Conservation (phyloP, 2,113 vertebrate species). For the Pollachius pollachius region DNA sequence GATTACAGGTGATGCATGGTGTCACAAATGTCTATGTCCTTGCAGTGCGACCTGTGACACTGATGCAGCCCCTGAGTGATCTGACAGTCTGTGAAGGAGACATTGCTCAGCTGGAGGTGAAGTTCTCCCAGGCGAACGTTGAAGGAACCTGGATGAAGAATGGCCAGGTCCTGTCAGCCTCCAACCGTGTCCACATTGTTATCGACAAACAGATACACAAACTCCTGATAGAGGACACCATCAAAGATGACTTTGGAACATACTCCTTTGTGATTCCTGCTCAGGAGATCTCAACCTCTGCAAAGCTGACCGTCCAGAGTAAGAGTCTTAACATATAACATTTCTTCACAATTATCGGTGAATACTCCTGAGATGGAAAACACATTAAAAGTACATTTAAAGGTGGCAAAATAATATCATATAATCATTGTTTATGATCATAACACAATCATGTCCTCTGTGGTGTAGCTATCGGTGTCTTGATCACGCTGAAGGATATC, state of each 20-base stretch:
- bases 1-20: too few relatives aligned
- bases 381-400: background rate
- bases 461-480: conserved; percentile 83
- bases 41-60: conserved; percentile 87
- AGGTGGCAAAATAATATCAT: background rate
- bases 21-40: conserved; percentile 5
- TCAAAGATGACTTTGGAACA: conserved; percentile 81
- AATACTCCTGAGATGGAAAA: background rate
- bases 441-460: conserved; percentile 7
- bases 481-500: conserved; percentile 85
- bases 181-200: conserved; percentile 85
- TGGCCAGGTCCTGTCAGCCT: conserved; percentile 79
- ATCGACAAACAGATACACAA: conserved; percentile 90
- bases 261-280: conserved; percentile 87
- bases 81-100: conserved; percentile 95
- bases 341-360: background rate
- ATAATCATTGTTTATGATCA: too few relatives aligned
- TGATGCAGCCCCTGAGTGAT: conserved; percentile 90
- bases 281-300: conserved; percentile 84
- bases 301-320: conserved; percentile 86
- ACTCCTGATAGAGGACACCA: conserved; percentile 91
- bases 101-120: conserved; percentile 93
- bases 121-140: conserved; percentile 91
- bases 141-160: conserved; percentile 93
- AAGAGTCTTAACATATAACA: conserved; percentile 45